phyloP scores from a whole-genome alignment of 2,797 vertebrate genomes.

The Eidolon dupreanum region DNA sequence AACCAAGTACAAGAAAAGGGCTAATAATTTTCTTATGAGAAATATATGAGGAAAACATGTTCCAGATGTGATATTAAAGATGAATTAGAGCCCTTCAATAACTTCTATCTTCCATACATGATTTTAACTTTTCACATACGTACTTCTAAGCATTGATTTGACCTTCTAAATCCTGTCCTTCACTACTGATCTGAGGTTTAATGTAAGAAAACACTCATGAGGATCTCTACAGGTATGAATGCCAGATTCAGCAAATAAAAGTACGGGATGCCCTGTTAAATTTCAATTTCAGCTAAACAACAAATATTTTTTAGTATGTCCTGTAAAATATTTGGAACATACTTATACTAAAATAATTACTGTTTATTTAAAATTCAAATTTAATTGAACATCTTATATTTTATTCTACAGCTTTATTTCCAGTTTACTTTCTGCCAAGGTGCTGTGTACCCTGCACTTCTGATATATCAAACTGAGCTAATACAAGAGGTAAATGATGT shows the following conservation, averaged over 20 bases:
- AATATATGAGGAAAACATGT: not conserved
- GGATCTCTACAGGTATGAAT: not conserved
- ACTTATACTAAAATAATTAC: not conserved
- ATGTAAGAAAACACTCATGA: not conserved
- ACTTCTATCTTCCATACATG: not conserved
- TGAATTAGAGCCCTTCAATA: not conserved
- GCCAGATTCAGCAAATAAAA: slow-evolving; percentile 1
- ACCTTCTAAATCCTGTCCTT: not conserved
- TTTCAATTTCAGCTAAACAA: not conserved
- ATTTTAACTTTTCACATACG: not conserved
- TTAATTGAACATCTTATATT: not conserved
- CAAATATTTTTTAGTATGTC: not conserved
- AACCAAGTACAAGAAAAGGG: not conserved
- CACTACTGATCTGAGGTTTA: not conserved
- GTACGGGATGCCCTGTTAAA: not conserved
- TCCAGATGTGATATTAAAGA: not conserved
- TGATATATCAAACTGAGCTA: not conserved
- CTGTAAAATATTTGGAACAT: not conserved
- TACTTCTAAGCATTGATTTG: not conserved
- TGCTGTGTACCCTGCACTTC: not conserved
- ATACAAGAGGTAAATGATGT: not conserved
- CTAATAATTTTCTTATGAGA: not conserved
- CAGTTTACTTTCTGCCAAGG: not conserved
- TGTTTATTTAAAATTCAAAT: not conserved
- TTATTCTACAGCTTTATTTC: not conserved